A percentile compares a stretch with the other conserved stretches of the same genome.
Evolutionary conservation across 2,888 invertebrate species (phyloP).

Genomic region (Exephanes ischioxanthus): DNA sequence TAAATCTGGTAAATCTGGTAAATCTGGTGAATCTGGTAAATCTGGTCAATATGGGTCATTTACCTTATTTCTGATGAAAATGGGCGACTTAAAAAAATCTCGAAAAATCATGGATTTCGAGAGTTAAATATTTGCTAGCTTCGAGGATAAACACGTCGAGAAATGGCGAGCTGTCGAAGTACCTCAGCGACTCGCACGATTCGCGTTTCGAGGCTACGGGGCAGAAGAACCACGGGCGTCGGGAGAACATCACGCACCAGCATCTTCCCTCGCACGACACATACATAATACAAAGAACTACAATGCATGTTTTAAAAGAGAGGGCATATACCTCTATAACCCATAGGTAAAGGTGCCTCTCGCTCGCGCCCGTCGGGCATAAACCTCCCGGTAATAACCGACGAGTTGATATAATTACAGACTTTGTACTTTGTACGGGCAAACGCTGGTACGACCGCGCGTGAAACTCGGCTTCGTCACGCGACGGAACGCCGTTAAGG

Average conservation of each 20-base stretch:
- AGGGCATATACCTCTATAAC: slow-evolving; percentile 13
- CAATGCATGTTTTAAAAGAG: slow-evolving; percentile 3
- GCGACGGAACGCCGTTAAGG: slow-evolving; percentile 60
- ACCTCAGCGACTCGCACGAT: slow-evolving; percentile 29
- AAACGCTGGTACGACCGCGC: slow-evolving; percentile 62
- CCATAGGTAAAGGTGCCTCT: slow-evolving; percentile 14
- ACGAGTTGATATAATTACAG: slow-evolving; percentile 69
- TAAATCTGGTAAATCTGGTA: too few relatives aligned
- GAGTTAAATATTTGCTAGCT: neutral
- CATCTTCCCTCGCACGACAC: slow-evolving; percentile 33
- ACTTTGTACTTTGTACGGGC: slow-evolving; percentile 66
- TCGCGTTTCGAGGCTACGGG: slow-evolving; percentile 9
- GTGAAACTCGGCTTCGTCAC: slow-evolving; percentile 67
- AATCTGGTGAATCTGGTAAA: too few relatives aligned
- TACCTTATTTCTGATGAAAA: too few relatives aligned
- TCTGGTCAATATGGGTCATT: too few relatives aligned
- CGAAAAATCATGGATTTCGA: neutral
- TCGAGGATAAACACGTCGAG: neutral
- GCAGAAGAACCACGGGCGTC: neutral
- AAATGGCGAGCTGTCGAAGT: neutral
- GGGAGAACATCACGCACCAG: slow-evolving; percentile 40
- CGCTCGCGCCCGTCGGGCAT: slow-evolving; percentile 61
- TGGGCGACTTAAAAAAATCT: neutral
- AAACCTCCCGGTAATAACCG: slow-evolving; percentile 65
- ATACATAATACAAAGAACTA: slow-evolving; percentile 31